Evolutionary conservation across 2,888 invertebrate genomes (phyloP).

Genomic region (Volucella inanis): DNA sequence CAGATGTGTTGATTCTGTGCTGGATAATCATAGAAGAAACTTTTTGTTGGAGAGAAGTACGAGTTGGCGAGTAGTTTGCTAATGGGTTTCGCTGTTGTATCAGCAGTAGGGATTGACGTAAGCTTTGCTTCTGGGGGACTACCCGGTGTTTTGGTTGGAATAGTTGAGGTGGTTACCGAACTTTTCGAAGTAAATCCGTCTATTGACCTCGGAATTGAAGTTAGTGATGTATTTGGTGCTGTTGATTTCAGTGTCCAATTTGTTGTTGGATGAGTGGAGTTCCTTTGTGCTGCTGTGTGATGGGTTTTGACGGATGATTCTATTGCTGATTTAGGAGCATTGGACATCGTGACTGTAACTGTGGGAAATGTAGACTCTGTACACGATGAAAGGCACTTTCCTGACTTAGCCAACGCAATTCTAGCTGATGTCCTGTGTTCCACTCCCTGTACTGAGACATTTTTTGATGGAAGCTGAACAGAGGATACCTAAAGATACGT

Average conservation of each 20-base stretch:
- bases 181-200: background rate
- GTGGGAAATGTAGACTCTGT: conserved; percentile 26
- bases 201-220: background rate
- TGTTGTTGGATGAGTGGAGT: background rate
- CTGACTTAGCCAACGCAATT: background rate
- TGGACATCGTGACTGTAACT: background rate
- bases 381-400: conserved; percentile 38
- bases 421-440: background rate
- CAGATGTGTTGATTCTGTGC: conserved; percentile 21
- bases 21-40: conserved; percentile 53
- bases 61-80: conserved; percentile 16
- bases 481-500: conserved; percentile 5
- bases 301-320: conserved; percentile 3
- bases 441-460: background rate
- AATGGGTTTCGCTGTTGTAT: background rate
- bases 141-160: background rate
- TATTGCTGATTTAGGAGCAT: background rate
- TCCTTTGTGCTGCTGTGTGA: background rate
- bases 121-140: background rate
- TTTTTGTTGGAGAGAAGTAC: conserved; percentile 56
- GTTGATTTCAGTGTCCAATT: conserved; percentile 35
- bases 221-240: background rate
- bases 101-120: background rate
- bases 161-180: background rate
- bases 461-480: background rate